These are phyloP conservation scores for Buphagus erythrorhynchus DNA, from an alignment of 2,797 vertebrate species.

Conservation along the genomic window DNA sequence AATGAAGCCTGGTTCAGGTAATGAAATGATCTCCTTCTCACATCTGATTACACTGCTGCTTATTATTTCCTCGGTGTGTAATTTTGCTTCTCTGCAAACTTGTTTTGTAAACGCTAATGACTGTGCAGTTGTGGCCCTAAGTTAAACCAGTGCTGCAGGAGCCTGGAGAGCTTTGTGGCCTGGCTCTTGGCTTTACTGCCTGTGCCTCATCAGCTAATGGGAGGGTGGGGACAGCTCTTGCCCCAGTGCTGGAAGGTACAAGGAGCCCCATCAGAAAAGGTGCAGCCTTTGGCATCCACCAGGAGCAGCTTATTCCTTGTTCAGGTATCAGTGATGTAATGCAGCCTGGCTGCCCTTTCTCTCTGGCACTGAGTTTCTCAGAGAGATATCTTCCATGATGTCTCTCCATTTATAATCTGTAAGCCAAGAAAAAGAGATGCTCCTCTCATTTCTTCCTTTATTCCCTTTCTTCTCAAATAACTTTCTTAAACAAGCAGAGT, in stretches of 20 bases:
- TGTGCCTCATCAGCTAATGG: background rate
- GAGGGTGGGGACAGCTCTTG: background rate
- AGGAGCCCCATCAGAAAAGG: background rate
- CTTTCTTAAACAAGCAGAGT: background rate
- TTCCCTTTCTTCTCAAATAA: background rate
- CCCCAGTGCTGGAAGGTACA: background rate
- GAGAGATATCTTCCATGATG: background rate
- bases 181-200: background rate
- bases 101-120: conserved; percentile 36
- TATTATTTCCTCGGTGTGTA: background rate
- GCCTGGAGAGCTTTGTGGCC: background rate
- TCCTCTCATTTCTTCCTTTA: background rate
- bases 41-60: conserved; percentile 13
- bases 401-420: background rate
- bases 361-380: background rate
- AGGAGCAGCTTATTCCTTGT: background rate
- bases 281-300: background rate
- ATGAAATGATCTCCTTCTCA: conserved; percentile 31
- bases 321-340: background rate
- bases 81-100: conserved; percentile 28
- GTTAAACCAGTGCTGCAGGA: background rate
- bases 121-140: background rate
- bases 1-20: conserved; percentile 28
- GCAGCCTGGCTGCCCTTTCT: background rate
- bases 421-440: background rate